A percentile compares a stretch with the other conserved stretches of the same genome.
Evolutionary conservation across 2,888 invertebrate species (phyloP).

Genomic region (Archips crataeganus): DNA sequence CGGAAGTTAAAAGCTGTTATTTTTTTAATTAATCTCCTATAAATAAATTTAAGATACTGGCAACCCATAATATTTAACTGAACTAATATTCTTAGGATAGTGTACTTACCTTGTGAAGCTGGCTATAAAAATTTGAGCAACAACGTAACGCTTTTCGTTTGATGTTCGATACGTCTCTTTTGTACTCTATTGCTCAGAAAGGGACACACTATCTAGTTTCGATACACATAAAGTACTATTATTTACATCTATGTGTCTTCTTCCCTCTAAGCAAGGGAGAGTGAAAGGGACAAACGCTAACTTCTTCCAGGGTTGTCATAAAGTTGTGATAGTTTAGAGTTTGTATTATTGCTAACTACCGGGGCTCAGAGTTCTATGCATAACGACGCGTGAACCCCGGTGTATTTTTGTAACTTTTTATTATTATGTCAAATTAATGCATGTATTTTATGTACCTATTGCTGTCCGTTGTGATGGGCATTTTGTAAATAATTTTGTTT

Average conservation of each 20-base stretch:
- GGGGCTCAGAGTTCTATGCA: conserved; percentile 2
- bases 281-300: neutral
- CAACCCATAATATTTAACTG: neutral
- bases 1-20: too few relatives aligned
- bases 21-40: neutral
- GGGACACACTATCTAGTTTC: neutral
- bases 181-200: neutral
- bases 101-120: neutral
- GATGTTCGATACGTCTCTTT: neutral
- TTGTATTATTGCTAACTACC: conserved; percentile 16
- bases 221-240: too few relatives aligned
- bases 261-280: neutral
- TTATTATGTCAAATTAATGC: conserved; percentile 11
- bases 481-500: conserved; percentile 45
- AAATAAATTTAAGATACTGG: neutral
- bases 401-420: neutral
- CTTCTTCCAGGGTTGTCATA: conserved; percentile 42
- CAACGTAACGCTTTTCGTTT: neutral
- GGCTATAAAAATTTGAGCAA: neutral
- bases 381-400: neutral
- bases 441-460: conserved; percentile 7
- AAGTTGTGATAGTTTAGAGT: conserved; percentile 59
- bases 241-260: too few relatives aligned
- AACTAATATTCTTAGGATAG: neutral
- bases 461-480: conserved; percentile 33